Conservation (phyloP, 2,888 invertebrate species). For the Ametastegia equiseti region DNA sequence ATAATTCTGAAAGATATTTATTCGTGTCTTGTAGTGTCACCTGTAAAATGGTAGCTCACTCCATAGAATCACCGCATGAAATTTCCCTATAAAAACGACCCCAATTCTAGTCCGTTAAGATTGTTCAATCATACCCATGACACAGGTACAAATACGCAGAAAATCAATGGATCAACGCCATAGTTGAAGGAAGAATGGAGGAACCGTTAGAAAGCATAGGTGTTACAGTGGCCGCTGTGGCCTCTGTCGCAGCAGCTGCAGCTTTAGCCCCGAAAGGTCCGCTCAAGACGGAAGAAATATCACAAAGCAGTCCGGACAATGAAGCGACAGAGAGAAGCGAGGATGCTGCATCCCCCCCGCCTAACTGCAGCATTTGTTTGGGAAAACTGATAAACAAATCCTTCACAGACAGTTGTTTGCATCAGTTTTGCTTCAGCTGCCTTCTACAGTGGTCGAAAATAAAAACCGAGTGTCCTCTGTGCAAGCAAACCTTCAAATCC, state of each 20-base stretch:
- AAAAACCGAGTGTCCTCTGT: constrained; percentile 95
- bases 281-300: constrained; percentile 65
- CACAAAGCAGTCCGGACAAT: constrained; percentile 76
- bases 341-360: constrained; percentile 83
- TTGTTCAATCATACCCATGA: background rate
- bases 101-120: background rate
- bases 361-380: constrained; percentile 95
- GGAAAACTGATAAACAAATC: constrained; percentile 92
- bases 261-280: constrained; percentile 61
- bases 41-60: constrained; percentile 1
- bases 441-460: constrained; percentile 96
- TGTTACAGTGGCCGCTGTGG: constrained; percentile 34
- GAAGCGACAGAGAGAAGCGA: constrained; percentile 78
- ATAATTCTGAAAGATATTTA: background rate
- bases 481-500: constrained; percentile 93
- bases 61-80: background rate
- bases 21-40: background rate
- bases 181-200: constrained; percentile 58
- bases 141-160: background rate
- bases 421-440: constrained; percentile 96
- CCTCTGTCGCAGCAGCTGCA: background rate
- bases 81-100: background rate
- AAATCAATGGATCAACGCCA: background rate
- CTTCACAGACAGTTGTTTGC: constrained; percentile 94
- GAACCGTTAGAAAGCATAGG: constrained; percentile 58